Evolutionary conservation across 2,113 vertebrate genomes (phyloP), one percentile per base, ranked within the genome.

Genomic region (Phodopus roborovskii): DNA sequence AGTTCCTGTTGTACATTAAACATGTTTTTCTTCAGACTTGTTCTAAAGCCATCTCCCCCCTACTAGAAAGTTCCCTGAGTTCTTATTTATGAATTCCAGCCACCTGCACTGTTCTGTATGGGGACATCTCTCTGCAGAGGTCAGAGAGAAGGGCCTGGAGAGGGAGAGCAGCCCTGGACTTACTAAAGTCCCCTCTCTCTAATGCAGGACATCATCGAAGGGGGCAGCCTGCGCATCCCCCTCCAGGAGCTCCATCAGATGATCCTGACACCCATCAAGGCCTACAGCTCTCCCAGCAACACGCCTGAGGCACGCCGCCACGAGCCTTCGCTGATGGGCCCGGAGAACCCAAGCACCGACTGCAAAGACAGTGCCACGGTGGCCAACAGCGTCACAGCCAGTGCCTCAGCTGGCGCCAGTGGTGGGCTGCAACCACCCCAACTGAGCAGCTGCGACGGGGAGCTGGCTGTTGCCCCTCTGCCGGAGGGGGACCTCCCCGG

Each of bases 241-340:
- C 99, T 99, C 90, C 99, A 99, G 98, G 99, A 99, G 58, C 99
- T 99, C 19, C 99, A 99, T 97, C 99, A 99, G 98, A 99, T 99
- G 99, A 99, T 99, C 98, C 99, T 99, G 97, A 99, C 99, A 1
- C 99, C 99, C 33, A 99, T 99, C 98, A 99, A 99, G 97, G 98
- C 99, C 6, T 99, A 98, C 97, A 98, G 98, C 81, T 98, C 98
- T 85, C 99, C 98, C 1, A 98, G 66, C 87, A 48, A 97, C 0
- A 98, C 95, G 89, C 8, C 97, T 0, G 98, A 99, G 88, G 98
- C 98, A n/a, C 98, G 96, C 28, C 97, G 97, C 71, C 98, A 98
- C 15, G 99, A 99, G 0, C 97, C 99, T 84, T 96, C 98, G 3
- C 98, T 99, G 97, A 79, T 99, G 88, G 98, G 98, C 94, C 97